A percentile compares a stretch with the other conserved stretches of the same genome.
phyloP scores from a whole-genome alignment of 1,140 invertebrate species.

The Polypedilum vanderplanki region DNA sequence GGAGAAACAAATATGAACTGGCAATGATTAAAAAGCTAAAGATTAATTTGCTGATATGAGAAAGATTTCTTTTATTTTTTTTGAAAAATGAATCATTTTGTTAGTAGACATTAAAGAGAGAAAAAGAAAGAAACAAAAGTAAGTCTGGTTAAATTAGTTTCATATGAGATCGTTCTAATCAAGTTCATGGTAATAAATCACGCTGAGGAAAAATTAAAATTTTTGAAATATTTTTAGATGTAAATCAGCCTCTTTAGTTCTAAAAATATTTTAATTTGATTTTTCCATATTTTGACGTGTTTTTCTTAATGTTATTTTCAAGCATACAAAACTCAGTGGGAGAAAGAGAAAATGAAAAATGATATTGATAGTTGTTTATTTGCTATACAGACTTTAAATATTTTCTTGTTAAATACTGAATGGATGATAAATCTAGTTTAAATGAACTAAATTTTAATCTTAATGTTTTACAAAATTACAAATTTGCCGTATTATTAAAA shows the following conservation, averaged over 20 bases:
- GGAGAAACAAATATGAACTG: slow-evolving; percentile 2
- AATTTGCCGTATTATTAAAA: no score
- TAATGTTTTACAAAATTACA: no score
- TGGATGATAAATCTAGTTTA: no score
- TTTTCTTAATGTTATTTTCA: not conserved
- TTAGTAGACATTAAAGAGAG: not conserved
- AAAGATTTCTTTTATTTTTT: not conserved
- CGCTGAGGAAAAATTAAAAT: not conserved
- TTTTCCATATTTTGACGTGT: slow-evolving; percentile 15
- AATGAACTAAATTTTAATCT: no score
- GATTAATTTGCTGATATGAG: slow-evolving; percentile 25
- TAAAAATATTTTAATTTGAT: slow-evolving; percentile 29
- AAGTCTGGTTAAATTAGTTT: not conserved
- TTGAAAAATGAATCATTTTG: not conserved
- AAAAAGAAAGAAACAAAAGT: not conserved
- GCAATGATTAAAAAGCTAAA: slow-evolving; percentile 25
- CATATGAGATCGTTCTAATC: not conserved
- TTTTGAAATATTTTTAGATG: slow-evolving; percentile 21
- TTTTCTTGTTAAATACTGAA: no score
- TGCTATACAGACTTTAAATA: no score
- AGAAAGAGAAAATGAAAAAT: no score
- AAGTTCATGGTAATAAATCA: slow-evolving; percentile 21
- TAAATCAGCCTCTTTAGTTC: not conserved
- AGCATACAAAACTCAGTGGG: no score
- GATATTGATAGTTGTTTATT: no score